Percentiles rank a stretch among this genome's conserved stretches.
Evolutionary conservation across 2,888 invertebrate genomes (phyloP).

Genomic region (Melangyna quadrimaculata): DNA sequence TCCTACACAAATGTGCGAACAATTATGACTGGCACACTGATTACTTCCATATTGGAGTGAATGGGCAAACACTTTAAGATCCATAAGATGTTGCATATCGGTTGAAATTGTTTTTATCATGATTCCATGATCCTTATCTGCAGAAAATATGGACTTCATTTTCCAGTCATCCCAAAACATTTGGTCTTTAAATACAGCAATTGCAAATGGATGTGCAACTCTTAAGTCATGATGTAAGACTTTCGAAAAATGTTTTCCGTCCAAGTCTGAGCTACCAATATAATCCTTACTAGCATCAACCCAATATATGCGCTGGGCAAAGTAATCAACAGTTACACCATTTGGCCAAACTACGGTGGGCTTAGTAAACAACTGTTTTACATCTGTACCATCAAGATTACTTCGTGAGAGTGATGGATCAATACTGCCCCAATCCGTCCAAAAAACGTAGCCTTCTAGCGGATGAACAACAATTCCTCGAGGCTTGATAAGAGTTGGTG

Average conservation of each 20-base stretch:
- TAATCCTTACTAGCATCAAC: slow-evolving; percentile 92
- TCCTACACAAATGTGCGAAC: slow-evolving; percentile 90
- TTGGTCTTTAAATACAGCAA: slow-evolving; percentile 91
- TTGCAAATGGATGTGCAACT: slow-evolving; percentile 92
- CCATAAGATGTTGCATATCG: slow-evolving; percentile 89
- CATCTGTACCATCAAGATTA: slow-evolving; percentile 89
- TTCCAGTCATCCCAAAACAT: slow-evolving; percentile 97
- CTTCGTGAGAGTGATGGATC: slow-evolving; percentile 90
- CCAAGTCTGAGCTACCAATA: slow-evolving; percentile 88
- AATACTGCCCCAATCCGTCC: slow-evolving; percentile 93
- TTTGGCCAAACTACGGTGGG: slow-evolving; percentile 92
- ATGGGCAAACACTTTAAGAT: slow-evolving; percentile 90
- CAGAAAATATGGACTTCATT: slow-evolving; percentile 88
- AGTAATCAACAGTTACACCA: slow-evolving; percentile 92
- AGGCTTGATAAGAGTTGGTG: slow-evolving; percentile 86
- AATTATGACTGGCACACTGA: slow-evolving; percentile 84
- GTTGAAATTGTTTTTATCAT: slow-evolving; percentile 84
- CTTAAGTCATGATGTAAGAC: slow-evolving; percentile 85
- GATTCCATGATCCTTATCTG: slow-evolving; percentile 89
- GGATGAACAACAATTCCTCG: slow-evolving; percentile 93
- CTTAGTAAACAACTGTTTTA: slow-evolving; percentile 85
- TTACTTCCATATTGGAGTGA: slow-evolving; percentile 89
- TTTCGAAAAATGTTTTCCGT: slow-evolving; percentile 86
- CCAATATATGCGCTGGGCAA: slow-evolving; percentile 91
- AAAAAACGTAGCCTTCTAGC: slow-evolving; percentile 88